Percentiles rank a stretch among this genome's conserved stretches.
These are phyloP conservation scores for Oreocharis arfaki DNA, from an alignment of 2,113 vertebrate species.

Conservation along the genomic window DNA sequence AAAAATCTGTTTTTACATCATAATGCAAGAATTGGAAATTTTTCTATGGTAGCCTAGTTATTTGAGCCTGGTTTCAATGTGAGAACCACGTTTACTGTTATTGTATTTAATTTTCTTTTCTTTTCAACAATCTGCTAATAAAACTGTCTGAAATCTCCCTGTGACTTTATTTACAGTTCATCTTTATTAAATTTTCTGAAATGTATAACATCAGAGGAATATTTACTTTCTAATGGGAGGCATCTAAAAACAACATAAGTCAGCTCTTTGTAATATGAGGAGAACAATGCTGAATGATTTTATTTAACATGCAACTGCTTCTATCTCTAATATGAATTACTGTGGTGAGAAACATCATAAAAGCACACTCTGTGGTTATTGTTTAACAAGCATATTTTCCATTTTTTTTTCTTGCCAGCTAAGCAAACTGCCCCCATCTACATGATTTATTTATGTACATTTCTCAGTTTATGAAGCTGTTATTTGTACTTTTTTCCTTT, in stretches of 20 bases:
- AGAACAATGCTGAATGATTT: constrained; percentile 80
- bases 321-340: constrained; percentile 84
- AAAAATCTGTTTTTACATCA: constrained; percentile 88
- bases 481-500: constrained; percentile 80
- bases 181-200: constrained; percentile 79
- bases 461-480: constrained; percentile 82
- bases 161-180: constrained; percentile 77
- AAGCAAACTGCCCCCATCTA: constrained; percentile 83
- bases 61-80: constrained; percentile 85
- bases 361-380: constrained; percentile 82
- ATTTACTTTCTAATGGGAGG: constrained; percentile 83
- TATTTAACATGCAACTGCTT: constrained; percentile 82
- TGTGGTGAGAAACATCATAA: constrained; percentile 81
- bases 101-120: constrained; percentile 86
- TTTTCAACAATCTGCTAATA: constrained; percentile 89
- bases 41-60: constrained; percentile 85
- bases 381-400: constrained; percentile 87
- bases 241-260: constrained; percentile 81
- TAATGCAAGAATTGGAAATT: constrained; percentile 84
- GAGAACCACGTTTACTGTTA: constrained; percentile 83
- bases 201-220: constrained; percentile 75
- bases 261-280: constrained; percentile 79
- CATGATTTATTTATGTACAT: constrained; percentile 87
- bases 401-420: constrained; percentile 82
- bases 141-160: constrained; percentile 84